These are phyloP conservation scores for Pollenia labialis DNA, from an alignment of 2,888 invertebrate genomes.

Conservation along the genomic window DNA sequence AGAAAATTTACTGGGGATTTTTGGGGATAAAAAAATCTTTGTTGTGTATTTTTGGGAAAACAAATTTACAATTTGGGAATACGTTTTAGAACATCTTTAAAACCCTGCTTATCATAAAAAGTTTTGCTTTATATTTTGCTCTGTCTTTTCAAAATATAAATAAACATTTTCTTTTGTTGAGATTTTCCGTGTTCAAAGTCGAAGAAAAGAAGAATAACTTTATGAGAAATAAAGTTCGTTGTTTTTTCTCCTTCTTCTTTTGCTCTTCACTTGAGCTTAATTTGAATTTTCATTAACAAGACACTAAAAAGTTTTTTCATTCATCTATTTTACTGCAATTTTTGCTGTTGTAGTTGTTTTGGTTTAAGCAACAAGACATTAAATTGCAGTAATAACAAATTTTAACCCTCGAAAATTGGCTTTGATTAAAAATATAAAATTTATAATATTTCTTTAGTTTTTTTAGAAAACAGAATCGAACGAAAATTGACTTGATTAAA, in stretches of 20 bases:
- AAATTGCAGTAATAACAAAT: constrained; percentile 3
- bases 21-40: too few relatives aligned
- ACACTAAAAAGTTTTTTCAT: constrained; percentile 60
- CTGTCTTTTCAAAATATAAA: constrained; percentile 32
- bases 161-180: constrained; percentile 59
- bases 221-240: constrained; percentile 26
- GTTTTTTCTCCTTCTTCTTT: background rate
- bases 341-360: constrained; percentile 39
- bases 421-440: background rate
- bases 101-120: constrained; percentile 40
- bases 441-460: background rate
- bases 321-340: constrained; percentile 27
- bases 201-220: constrained; percentile 49
- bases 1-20: too few relatives aligned
- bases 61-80: too few relatives aligned
- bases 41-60: too few relatives aligned
- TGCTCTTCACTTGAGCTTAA: constrained; percentile 52
- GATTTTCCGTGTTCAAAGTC: constrained; percentile 44
- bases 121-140: constrained; percentile 32
- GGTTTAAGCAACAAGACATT: constrained; percentile 60
- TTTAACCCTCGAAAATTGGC: constrained; percentile 35
- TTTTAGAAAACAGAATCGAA: background rate
- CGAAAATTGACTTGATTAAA: too few relatives aligned
- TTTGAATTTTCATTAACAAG: constrained; percentile 73
- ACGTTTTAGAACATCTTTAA: too few relatives aligned